phyloP scores from a whole-genome alignment of 2,888 invertebrate species.

The Aspidiotus rigidus region DNA sequence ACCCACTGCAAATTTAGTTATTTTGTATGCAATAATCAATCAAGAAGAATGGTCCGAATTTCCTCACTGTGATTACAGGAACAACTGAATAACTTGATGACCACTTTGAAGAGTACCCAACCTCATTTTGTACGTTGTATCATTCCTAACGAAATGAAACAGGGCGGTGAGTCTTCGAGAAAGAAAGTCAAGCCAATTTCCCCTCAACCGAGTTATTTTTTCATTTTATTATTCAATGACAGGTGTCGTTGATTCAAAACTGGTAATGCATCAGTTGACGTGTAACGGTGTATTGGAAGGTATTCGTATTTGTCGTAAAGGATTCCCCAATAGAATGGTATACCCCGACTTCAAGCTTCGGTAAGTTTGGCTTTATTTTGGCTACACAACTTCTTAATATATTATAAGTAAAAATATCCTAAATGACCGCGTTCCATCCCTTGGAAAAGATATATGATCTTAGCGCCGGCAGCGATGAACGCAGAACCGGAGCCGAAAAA shows the following conservation, averaged over 20 bases:
- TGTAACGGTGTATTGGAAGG: slow-evolving; percentile 99
- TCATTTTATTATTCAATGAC: slow-evolving; percentile 32
- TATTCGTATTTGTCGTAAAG: slow-evolving; percentile 99
- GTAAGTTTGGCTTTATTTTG: slow-evolving; percentile 53
- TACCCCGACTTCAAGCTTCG: slow-evolving; percentile 99
- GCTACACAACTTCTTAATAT: not conserved
- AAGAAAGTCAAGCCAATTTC: too few relatives aligned
- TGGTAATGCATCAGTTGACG: slow-evolving; percentile 99
- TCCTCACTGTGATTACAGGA: slow-evolving; percentile 49
- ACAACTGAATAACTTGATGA: slow-evolving; percentile 97
- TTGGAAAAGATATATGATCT: slow-evolving; percentile 82
- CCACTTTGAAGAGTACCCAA: slow-evolving; percentile 87
- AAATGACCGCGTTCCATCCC: too few relatives aligned
- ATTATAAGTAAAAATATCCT: too few relatives aligned
- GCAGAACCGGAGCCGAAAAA: slow-evolving; percentile 71
- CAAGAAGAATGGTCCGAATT: too few relatives aligned
- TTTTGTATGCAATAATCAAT: too few relatives aligned
- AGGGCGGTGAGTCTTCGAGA: slow-evolving; percentile 55
- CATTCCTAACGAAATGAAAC: slow-evolving; percentile 97
- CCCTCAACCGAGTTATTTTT: too few relatives aligned
- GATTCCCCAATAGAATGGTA: slow-evolving; percentile 99
- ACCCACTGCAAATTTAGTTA: too few relatives aligned
- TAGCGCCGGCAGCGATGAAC: slow-evolving; percentile 89
- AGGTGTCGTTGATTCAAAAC: slow-evolving; percentile 94
- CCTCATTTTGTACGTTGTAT: slow-evolving; percentile 99